Evolutionary conservation across 2,113 vertebrate genomes (phyloP).

Genomic region (Cavia aperea): DNA sequence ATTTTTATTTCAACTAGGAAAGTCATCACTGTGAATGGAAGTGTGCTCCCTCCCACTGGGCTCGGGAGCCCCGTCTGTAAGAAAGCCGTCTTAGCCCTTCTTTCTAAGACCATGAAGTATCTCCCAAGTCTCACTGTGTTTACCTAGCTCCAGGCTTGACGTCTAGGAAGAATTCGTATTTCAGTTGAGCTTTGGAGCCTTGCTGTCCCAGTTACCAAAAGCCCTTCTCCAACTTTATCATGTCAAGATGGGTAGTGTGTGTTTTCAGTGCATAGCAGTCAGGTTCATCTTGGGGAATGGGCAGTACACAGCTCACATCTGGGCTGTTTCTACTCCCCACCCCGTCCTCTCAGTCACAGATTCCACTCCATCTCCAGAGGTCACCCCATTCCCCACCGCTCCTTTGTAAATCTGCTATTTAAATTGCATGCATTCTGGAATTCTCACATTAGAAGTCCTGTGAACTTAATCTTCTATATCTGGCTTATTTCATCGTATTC

Average conservation of each 20-base stretch:
- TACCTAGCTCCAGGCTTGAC: not conserved
- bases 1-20: not conserved
- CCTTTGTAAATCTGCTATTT: not conserved
- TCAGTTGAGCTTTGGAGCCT: not conserved
- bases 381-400: not conserved
- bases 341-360: not conserved
- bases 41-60: not conserved
- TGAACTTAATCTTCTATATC: not conserved
- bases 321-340: not conserved
- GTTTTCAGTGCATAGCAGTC: not conserved
- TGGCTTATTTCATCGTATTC: not conserved
- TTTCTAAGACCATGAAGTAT: not conserved
- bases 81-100: not conserved
- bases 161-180: not conserved
- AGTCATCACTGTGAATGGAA: not conserved
- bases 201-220: not conserved
- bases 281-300: not conserved
- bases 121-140: not conserved
- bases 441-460: not conserved
- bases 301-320: rapidly evolving
- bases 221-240: not conserved
- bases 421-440: not conserved
- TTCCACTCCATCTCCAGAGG: not conserved
- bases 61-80: not conserved
- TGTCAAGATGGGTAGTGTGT: not conserved